Evolutionary conservation across 53 echinoderm and acorn worm genomes (phyloP).

Genomic region (Temnopleurus reevesii): DNA sequence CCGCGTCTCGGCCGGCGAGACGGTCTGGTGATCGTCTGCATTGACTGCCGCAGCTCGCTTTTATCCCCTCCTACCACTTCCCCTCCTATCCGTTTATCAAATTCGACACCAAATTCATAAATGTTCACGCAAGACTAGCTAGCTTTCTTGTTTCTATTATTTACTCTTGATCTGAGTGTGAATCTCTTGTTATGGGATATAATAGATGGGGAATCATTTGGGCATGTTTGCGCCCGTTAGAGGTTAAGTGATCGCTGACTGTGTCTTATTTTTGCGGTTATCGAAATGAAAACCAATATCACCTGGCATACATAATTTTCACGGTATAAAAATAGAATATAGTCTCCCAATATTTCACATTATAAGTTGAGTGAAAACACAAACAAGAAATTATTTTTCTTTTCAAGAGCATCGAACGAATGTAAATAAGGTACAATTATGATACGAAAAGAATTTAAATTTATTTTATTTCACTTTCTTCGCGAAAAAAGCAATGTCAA

Average conservation of each 20-base stretch:
- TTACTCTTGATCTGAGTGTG: conserved; percentile 29
- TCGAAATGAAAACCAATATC: not conserved
- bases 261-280: not conserved
- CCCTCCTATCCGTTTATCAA: conserved; percentile 13
- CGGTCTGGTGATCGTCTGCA: conserved; percentile 47
- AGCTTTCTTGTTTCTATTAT: conserved; percentile 28
- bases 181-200: not conserved
- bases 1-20: conserved; percentile 36
- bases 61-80: conserved; percentile 22
- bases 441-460: too few species aligned
- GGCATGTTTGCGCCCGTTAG: conserved; percentile 24
- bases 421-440: too few species aligned
- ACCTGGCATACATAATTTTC: not conserved
- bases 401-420: too few species aligned
- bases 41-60: conserved; percentile 10
- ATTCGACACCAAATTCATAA: conserved; percentile 44
- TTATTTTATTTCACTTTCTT: too few species aligned
- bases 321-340: not conserved
- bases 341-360: too few species aligned
- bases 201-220: conserved; percentile 8
- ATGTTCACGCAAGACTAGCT: conserved; percentile 41
- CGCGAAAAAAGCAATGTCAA: too few species aligned
- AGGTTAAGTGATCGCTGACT: conserved; percentile 24
- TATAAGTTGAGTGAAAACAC: too few species aligned
- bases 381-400: not conserved